These are phyloP conservation scores for Clarias fuscus DNA, from an alignment of 2,797 vertebrate species.

Conservation along the genomic window DNA sequence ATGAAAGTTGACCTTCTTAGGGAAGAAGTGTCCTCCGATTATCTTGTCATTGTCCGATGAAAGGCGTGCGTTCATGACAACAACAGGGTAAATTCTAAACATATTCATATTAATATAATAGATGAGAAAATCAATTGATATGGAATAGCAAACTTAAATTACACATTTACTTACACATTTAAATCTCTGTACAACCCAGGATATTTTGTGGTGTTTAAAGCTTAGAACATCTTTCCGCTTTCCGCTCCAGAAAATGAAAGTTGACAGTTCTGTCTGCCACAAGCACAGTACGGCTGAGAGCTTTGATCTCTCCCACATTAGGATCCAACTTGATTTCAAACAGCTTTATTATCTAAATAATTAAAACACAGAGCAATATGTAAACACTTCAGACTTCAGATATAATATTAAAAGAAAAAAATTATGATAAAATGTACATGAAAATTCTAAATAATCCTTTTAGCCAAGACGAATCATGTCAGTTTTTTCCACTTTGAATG, in stretches of 20 bases:
- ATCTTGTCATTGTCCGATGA: slow-evolving; percentile 61
- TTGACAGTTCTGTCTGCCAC: no score
- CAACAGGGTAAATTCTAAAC: slow-evolving; percentile 78
- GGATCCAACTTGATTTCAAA: slow-evolving; percentile 66
- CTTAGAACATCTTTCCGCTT: not conserved
- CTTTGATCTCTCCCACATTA: slow-evolving; percentile 62
- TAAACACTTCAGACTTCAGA: not conserved
- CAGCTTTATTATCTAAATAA: slow-evolving; percentile 66
- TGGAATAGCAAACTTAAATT: not conserved
- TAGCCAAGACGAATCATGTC: no score
- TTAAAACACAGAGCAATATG: slow-evolving; percentile 13
- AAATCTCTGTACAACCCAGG: not conserved
- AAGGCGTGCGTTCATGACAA: slow-evolving; percentile 69
- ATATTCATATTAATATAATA: slow-evolving; percentile 27
- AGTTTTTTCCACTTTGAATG: no score
- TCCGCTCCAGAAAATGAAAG: slow-evolving; percentile 58
- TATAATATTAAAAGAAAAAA: not conserved
- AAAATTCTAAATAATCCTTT: not conserved
- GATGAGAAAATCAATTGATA: not conserved
- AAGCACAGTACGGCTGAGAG: slow-evolving; percentile 62
- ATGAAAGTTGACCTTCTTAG: slow-evolving; percentile 72
- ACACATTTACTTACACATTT: not conserved
- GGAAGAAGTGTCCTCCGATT: slow-evolving; percentile 71
- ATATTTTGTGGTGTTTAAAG: not conserved
- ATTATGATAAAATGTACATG: not conserved